A percentile compares a stretch with the other conserved stretches of the same genome.
Evolutionary conservation across 2,888 invertebrate genomes (phyloP).

Genomic region (Agrochola macilenta): DNA sequence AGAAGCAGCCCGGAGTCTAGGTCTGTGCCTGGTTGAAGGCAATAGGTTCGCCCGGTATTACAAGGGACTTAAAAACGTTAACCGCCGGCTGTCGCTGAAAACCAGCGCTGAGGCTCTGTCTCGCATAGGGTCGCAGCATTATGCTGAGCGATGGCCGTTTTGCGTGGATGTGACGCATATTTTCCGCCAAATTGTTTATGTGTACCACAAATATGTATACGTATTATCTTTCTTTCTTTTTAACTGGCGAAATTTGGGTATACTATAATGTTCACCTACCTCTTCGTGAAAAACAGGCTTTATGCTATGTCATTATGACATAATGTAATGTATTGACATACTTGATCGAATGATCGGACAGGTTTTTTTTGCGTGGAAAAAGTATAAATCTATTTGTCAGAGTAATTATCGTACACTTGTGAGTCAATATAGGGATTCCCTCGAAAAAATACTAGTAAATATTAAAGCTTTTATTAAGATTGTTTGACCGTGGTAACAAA

Average conservation of each 20-base stretch:
- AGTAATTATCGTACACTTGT: conserved; percentile 28
- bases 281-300: no score
- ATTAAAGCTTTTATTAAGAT: not conserved
- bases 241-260: not conserved
- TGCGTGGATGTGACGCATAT: no score
- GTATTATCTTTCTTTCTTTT: no score
- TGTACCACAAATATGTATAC: no score
- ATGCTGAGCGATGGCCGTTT: no score
- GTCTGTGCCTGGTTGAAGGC: not conserved
- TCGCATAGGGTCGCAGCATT: no score
- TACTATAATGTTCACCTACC: not conserved
- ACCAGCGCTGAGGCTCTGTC: no score
- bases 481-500: not conserved
- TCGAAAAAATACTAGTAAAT: conserved; percentile 13
- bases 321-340: conserved; percentile 13
- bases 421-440: conserved; percentile 44
- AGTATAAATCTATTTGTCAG: not conserved
- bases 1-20: no score
- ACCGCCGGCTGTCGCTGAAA: no score
- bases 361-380: conserved; percentile 21
- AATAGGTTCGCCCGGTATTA: not conserved
- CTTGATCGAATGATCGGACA: not conserved
- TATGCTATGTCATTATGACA: not conserved
- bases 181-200: no score
- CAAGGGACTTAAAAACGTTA: no score